Base-by-base conservation (phyloP, 23 tunicate species). In the Halocynthia aurantium region DNA sequence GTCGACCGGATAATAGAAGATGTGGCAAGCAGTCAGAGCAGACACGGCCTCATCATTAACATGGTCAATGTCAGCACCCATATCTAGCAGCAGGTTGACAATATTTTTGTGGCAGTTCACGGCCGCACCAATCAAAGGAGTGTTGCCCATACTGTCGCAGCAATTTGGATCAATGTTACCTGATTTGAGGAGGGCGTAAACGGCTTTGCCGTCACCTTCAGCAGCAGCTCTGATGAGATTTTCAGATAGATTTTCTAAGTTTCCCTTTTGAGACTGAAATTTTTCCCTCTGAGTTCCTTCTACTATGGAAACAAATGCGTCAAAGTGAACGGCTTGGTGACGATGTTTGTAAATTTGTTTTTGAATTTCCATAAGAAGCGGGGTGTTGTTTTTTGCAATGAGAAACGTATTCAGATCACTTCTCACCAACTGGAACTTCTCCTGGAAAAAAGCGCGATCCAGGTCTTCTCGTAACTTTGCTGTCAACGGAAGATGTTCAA, bases 31-130 rank as follows among this genome's bases (percentile, higher is more conserved):
- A 31, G 72, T 82, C 22, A 92, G 73, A 50, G 98, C 88, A 20
- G 86, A 71, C 53, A 86, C 72, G 22, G 85, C 92, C 70, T 92
- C 92, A 62, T 92, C 88, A 57, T 63, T 92, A 6, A 92, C 98
- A 69, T 92, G 98, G 62, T 92, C 89, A 17, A 92, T 84, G 60
- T 92, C 83, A 6, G 92, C 98, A 58, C 98, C 98, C 77, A 79
- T 73, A 62, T 92, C 98, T 8, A 92, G 83, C 68, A 92, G 85
- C 76, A 92, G 20, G 75, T 92, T 84, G 55, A 92, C 92, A 71
- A 92, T 76, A 15, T 86, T 67, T 6, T 68, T 67, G 69, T 92
- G 98, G 56, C 88, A 82, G 57, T 92, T 86, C 6, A 76, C 83
- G 11, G 98, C 98, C 69, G 98, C 98, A 52, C 80, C 87, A 52